Percentiles rank a stretch among this genome's conserved stretches.
phyloP scores from a whole-genome alignment of 2,888 invertebrate species.

The Scaptomyza tumidula region DNA sequence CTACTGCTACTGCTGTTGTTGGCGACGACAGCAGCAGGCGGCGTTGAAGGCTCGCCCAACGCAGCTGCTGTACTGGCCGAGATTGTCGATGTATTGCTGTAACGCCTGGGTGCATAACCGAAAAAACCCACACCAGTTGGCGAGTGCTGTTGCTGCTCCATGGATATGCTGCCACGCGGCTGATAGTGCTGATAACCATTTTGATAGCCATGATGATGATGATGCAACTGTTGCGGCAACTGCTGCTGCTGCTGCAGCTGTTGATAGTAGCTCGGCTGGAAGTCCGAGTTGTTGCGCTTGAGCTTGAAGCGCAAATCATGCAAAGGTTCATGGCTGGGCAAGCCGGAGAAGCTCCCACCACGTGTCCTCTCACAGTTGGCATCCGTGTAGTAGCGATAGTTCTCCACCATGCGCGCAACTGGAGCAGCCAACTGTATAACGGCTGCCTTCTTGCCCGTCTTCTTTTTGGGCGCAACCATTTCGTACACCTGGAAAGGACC shows the following conservation, averaged over 20 bases:
- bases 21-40: constrained; percentile 47
- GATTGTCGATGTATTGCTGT: constrained; percentile 88
- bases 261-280: constrained; percentile 82
- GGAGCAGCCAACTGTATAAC: constrained; percentile 82
- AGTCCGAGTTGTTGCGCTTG: constrained; percentile 83
- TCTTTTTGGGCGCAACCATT: constrained; percentile 91
- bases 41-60: constrained; percentile 52
- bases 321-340: constrained; percentile 83
- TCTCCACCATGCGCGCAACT: constrained; percentile 87
- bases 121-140: constrained; percentile 76
- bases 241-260: constrained; percentile 63
- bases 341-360: constrained; percentile 84
- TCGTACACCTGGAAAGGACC: constrained; percentile 90
- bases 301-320: constrained; percentile 81
- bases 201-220: constrained; percentile 48
- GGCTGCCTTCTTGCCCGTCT: constrained; percentile 88
- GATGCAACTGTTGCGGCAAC: constrained; percentile 49
- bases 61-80: constrained; percentile 73
- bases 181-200: constrained; percentile 66
- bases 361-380: constrained; percentile 83
- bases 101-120: constrained; percentile 85
- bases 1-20: constrained; percentile 17
- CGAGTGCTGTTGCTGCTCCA: constrained; percentile 48
- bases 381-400: constrained; percentile 86
- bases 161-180: constrained; percentile 71